Percentiles rank a stretch among this genome's conserved stretches.
Conservation (phyloP, 2,113 vertebrate species). For the Lethenteron reissneri region DNA sequence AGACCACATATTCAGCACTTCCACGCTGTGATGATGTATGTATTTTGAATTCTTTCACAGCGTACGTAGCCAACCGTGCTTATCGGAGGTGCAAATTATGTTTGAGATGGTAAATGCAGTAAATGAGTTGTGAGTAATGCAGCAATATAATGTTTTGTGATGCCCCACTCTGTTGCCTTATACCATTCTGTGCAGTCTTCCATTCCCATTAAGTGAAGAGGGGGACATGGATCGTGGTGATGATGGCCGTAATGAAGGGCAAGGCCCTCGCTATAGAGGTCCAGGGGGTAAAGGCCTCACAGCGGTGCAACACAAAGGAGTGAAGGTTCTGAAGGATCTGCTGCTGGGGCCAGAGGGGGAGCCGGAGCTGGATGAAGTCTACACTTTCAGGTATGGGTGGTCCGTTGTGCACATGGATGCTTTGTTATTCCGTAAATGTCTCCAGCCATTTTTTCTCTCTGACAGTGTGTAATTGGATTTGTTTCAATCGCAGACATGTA, state of each 20-base stretch:
- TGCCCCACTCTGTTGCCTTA: not conserved
- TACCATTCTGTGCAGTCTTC: constrained; percentile 31
- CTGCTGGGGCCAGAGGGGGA: constrained; percentile 49
- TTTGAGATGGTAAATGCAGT: too few relatives aligned
- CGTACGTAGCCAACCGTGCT: too few relatives aligned
- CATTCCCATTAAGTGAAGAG: constrained; percentile 31
- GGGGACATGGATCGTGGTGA: constrained; percentile 13
- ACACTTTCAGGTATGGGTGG: constrained; percentile 48
- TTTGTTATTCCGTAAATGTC: too few relatives aligned
- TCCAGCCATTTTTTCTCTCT: too few relatives aligned
- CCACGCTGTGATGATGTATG: too few relatives aligned
- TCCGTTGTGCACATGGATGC: not conserved
- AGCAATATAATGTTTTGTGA: too few relatives aligned
- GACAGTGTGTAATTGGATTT: too few relatives aligned
- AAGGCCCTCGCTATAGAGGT: constrained; percentile 11
- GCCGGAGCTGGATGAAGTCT: constrained; percentile 52
- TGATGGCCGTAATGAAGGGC: constrained; percentile 11
- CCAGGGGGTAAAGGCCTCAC: constrained; percentile 33
- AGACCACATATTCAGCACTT: not conserved
- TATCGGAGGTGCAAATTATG: too few relatives aligned
- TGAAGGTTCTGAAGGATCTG: constrained; percentile 41
- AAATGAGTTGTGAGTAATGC: too few relatives aligned
- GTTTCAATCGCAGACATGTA: too few relatives aligned
- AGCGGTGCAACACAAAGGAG: constrained; percentile 34
- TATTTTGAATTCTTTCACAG: too few relatives aligned